A percentile compares a stretch with the other conserved stretches of the same genome.
Evolutionary conservation across 2,888 invertebrate genomes (phyloP).

Genomic region (Phasia obesa): DNA sequence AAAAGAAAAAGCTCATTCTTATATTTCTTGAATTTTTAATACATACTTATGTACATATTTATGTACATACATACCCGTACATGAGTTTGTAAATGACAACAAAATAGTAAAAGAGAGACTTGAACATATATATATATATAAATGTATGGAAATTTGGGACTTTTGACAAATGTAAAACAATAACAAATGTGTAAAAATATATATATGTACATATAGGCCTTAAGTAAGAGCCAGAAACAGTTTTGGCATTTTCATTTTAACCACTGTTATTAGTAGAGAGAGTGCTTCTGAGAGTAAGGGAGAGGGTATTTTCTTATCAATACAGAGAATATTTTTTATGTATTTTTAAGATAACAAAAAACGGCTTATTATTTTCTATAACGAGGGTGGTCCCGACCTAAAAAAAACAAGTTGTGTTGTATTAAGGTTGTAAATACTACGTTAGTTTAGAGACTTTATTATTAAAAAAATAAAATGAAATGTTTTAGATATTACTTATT

Average conservation of each 20-base stretch:
- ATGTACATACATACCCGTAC: too few species aligned
- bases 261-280: slow-evolving; percentile 17
- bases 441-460: too few species aligned
- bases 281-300: slow-evolving; percentile 2
- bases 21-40: too few species aligned
- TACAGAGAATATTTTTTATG: slow-evolving; percentile 35
- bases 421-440: too few species aligned
- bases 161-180: slow-evolving; percentile 7
- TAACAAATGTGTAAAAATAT: not conserved
- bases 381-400: not conserved
- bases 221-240: slow-evolving; percentile 27
- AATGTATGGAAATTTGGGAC: not conserved
- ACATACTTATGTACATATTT: too few species aligned
- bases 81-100: not conserved
- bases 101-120: not conserved
- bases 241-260: slow-evolving; percentile 37
- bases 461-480: too few species aligned
- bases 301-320: slow-evolving; percentile 58
- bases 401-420: not conserved
- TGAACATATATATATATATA: not conserved
- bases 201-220: slow-evolving; percentile 1
- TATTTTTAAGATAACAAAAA: slow-evolving; percentile 52
- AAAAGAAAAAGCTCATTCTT: too few species aligned
- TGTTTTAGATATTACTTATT: too few species aligned
- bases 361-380: slow-evolving; percentile 17